Conservation (phyloP, 2,113 vertebrate species). For the Arizona elegans region DNA sequence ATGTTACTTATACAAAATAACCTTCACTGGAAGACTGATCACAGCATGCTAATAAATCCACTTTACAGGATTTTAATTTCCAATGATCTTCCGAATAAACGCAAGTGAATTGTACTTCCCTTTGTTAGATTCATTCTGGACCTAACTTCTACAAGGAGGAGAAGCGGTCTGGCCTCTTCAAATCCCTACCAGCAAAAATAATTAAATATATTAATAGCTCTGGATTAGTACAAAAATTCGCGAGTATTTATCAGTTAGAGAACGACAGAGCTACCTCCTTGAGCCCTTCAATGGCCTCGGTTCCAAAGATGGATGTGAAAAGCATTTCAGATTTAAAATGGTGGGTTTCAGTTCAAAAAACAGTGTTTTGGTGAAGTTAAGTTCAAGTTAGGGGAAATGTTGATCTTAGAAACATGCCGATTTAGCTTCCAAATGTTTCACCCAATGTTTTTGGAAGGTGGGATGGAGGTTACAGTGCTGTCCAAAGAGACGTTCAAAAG, state of each 20-base stretch:
- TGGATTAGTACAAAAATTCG: not conserved
- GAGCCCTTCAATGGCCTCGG: accelerated
- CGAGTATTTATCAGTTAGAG: not conserved
- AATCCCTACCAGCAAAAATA: not conserved
- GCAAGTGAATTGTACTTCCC: conserved; percentile 40
- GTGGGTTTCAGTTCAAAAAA: not conserved
- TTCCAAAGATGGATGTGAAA: accelerated
- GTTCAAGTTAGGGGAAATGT: not conserved
- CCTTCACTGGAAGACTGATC: conserved; percentile 21
- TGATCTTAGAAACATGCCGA: not conserved
- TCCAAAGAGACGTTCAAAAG: not conserved
- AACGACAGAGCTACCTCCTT: not conserved
- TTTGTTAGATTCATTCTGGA: conserved; percentile 18
- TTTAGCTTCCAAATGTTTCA: not conserved
- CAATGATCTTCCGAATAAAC: conserved; percentile 53
- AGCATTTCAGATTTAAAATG: accelerated
- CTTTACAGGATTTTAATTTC: conserved; percentile 53
- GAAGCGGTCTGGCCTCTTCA: not conserved
- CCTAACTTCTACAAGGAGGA: conserved; percentile 13
- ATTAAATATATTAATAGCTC: not conserved
- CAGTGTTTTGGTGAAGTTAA: accelerated
- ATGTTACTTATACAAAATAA: not conserved
- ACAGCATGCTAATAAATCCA: conserved; percentile 47
- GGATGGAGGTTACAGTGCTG: not conserved
- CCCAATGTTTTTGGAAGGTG: not conserved